Evolutionary conservation across 2,888 invertebrate species (phyloP).

Genomic region (Platycnemis pennipes): DNA sequence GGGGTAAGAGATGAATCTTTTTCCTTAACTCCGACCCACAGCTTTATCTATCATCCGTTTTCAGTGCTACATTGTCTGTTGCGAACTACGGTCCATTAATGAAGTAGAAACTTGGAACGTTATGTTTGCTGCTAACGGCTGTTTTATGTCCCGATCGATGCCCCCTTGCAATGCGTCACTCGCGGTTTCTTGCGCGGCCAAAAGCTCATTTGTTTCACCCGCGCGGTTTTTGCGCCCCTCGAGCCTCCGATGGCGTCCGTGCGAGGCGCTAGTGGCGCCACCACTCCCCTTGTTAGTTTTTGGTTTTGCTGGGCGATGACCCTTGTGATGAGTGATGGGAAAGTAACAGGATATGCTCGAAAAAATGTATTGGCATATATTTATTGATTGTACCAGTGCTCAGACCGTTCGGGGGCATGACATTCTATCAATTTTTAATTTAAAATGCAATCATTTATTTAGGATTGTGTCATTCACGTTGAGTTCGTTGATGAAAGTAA

Average conservation of each 20-base stretch:
- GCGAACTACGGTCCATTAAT: constrained; percentile 31
- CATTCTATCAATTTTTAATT: too few species aligned
- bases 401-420: too few species aligned
- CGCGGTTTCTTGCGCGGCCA: background rate
- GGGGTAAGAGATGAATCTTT: background rate
- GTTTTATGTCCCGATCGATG: constrained; percentile 29
- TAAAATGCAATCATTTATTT: too few species aligned
- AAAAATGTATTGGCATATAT: background rate
- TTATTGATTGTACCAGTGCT: background rate
- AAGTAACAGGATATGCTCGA: background rate
- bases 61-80: constrained; percentile 22
- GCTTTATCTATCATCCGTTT: constrained; percentile 32
- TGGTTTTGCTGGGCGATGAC: background rate
- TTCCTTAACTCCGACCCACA: background rate
- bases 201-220: constrained; percentile 6
- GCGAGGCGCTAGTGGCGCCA: background rate
- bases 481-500: too few species aligned
- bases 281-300: background rate
- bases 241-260: background rate
- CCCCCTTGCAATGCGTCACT: background rate
- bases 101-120: constrained; percentile 28
- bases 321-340: background rate
- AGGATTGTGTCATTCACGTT: too few species aligned
- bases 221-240: background rate
- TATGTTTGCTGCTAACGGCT: constrained; percentile 32